These are phyloP conservation scores for Alviniconcha marisindica DNA, from an alignment of 1,140 invertebrate species.

Conservation along the genomic window DNA sequence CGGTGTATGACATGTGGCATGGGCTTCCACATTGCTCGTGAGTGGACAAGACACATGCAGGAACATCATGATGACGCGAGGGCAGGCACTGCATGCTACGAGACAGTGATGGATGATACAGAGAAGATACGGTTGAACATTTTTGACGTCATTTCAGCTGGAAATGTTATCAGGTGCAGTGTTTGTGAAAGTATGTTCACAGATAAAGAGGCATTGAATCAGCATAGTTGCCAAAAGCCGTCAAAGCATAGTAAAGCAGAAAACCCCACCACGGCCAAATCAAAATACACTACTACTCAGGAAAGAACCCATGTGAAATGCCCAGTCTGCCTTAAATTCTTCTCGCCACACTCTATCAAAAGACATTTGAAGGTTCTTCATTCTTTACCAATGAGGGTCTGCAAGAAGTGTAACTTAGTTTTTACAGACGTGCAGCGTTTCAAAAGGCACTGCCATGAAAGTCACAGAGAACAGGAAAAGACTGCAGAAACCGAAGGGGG, in stretches of 20 bases:
- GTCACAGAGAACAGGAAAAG: not conserved
- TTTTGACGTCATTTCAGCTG: not conserved
- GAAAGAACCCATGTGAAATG: no score
- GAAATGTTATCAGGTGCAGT: not conserved
- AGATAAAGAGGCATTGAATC: not conserved
- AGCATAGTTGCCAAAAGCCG: not conserved
- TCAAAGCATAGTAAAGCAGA: no score
- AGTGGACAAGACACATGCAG: slow-evolving; percentile 39
- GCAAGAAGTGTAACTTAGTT: not conserved
- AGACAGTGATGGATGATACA: not conserved
- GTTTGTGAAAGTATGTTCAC: not conserved
- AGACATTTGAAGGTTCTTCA: slow-evolving; percentile 5
- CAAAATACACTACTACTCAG: no score
- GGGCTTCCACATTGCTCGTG: slow-evolving; percentile 28
- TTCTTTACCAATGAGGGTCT: not conserved
- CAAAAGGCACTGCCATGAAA: not conserved
- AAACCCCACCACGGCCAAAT: no score
- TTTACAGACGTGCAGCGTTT: not conserved
- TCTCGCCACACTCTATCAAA: slow-evolving; percentile 5
- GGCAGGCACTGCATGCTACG: not conserved
- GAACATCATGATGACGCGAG: not conserved
- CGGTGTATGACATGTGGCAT: slow-evolving; percentile 16
- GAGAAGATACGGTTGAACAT: not conserved
- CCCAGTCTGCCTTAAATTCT: slow-evolving; percentile 9
- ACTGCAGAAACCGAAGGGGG: not conserved